Percentiles rank a stretch among this genome's conserved stretches.
Evolutionary conservation across 1,140 invertebrate species (phyloP).

Genomic region (Panagrolaimus sp.): DNA sequence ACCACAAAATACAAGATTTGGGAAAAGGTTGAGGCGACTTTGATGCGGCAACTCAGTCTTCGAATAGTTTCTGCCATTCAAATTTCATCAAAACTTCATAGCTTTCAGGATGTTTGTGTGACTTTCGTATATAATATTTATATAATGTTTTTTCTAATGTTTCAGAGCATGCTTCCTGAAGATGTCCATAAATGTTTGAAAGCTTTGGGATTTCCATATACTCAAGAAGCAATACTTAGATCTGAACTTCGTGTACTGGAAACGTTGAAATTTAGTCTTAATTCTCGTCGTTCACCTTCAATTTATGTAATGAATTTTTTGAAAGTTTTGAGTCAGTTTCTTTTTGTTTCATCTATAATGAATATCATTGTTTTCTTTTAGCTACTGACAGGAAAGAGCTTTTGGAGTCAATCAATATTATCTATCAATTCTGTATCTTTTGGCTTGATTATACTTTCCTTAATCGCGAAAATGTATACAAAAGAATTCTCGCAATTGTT

Average conservation of each 20-base stretch:
- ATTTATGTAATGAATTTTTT: not conserved
- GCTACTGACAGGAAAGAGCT: not conserved
- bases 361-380: not conserved
- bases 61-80: slow-evolving; percentile 14
- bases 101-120: slow-evolving; percentile 17
- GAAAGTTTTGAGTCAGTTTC: not conserved
- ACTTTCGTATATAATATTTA: not conserved
- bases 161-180: not conserved
- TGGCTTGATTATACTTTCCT: slow-evolving; percentile 4
- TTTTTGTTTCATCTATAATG: not conserved
- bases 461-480: not conserved
- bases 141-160: not conserved
- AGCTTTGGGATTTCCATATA: not conserved
- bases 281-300: not conserved
- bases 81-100: slow-evolving; percentile 14
- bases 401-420: not conserved
- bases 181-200: slow-evolving; percentile 4
- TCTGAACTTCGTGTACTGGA: slow-evolving; percentile 1
- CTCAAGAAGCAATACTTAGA: not conserved
- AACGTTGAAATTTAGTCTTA: not conserved
- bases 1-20: not conserved
- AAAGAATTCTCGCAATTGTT: not conserved
- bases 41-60: not conserved
- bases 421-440: not conserved
- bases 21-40: not conserved